Conservation (phyloP, 1,140 invertebrate species). For the Polypedilum vanderplanki region DNA sequence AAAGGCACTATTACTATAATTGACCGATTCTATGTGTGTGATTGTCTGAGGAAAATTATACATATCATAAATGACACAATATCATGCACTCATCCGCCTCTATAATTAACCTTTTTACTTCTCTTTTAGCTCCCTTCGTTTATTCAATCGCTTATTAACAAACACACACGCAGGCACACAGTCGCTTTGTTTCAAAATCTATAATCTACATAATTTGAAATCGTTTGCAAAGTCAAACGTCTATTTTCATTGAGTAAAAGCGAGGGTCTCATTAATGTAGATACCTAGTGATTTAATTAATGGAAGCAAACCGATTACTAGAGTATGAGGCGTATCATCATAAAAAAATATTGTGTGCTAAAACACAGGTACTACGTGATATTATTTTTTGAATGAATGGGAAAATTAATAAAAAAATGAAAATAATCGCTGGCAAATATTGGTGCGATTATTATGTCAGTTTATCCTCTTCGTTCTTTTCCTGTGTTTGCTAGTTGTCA, state of each 20-base stretch:
- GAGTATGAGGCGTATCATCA: neutral
- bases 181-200: neutral
- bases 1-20: neutral
- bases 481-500: neutral
- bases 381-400: neutral
- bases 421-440: slow-evolving; percentile 2
- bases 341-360: neutral
- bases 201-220: slow-evolving; percentile 7
- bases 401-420: neutral
- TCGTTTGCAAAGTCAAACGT: neutral
- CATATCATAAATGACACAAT: slow-evolving; percentile 19
- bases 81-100: neutral
- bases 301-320: neutral
- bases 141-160: too few species aligned
- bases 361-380: neutral
- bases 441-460: slow-evolving; percentile 17
- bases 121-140: too few species aligned
- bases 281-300: slow-evolving; percentile 7
- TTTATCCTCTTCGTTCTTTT: neutral
- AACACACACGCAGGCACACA: neutral
- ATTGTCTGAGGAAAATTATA: neutral
- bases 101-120: slow-evolving; percentile 4
- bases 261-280: neutral
- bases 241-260: neutral
- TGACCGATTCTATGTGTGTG: neutral